Evolutionary conservation across 2,797 vertebrate genomes (phyloP), one percentile per base, ranked within the genome.

Genomic region (Cheirogaleus major): DNA sequence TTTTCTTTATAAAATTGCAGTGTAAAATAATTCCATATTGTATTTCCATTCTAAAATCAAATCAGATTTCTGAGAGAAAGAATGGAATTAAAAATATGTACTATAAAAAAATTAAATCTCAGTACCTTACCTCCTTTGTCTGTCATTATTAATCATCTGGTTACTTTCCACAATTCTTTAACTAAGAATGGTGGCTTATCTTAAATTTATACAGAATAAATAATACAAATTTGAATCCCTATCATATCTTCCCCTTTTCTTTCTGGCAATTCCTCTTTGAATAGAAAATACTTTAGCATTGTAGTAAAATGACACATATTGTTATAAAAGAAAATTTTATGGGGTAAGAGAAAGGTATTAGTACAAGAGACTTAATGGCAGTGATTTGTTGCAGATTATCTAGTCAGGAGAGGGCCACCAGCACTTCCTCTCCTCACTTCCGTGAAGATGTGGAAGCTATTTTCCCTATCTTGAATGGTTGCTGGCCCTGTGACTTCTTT

Each of bases 141-240:
- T 82, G 10, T 43, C 7, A 50, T 69, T 82, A 63, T 55, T 63
- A 59, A 38, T 88, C 7, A 57, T 55, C 57, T 81, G 1, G 13
- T 83, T 87, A 72, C 4, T 79, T 91, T 6, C 12, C 50, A 25
- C 4, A 22, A 38, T 86, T 80, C 14, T 89, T 23, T 32, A 87
- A 48, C 27, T 72, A 91, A 55, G 11, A 80, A 43, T 1, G 38
- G 48, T 70, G 43, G 61, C 30, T 69, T 75, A 73, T 27, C 32
- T 87, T 95, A 67, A 85, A 78, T 91, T 91, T 55, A 9, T 30
- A 65, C 57, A 91, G 41, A 91, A 57, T 63, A 73, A 82, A 87
- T 67, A 89, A 76, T 41, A 43, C 4, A 25, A 48, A 48, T 82
- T 85, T 91, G 6, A 38, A 83, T 70, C n/a, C 35, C 20, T 63